Base-by-base conservation (phyloP, 2,797 vertebrate species). In the Lerista edwardsae region DNA sequence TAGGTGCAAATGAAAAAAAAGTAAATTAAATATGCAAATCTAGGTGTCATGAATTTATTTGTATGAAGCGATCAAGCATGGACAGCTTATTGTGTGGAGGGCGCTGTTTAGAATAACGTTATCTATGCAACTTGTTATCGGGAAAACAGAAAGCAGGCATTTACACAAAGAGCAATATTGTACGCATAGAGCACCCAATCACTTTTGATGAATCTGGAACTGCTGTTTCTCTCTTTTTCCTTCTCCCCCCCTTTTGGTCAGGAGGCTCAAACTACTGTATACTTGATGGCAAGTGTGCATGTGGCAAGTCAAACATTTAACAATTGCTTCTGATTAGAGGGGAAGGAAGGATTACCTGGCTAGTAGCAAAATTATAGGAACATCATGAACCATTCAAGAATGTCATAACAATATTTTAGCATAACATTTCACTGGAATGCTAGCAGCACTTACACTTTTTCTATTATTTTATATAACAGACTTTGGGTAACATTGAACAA, bases 401-500 rank as follows among this genome's bases (percentile, higher is more conserved):
- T 84, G 75, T 59, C 2, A 73, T 39, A 89, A 81, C n/a, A 75
- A 83, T 69, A 82, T 21, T 83, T 91, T 87, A 87, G 8, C 3
- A n/a, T 78, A 90, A 86, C 39, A 78, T 92, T 80, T 90, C 59
- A 73, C 84, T 77, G 86, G 73, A 90, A 91, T 75, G 88, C 39
- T 0, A 92, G 80, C 9, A 86, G 51, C 89, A 86, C 79, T 87
- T 76, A 92, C 59, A 81, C 82, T 59, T 90, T 76, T 72, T 84
- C 69, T 92, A 82, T 80, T 86, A 90, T 29, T 44, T 5, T 7
- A 80, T 72, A 41, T 8, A 90, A 80, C 27, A 92, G 77, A 85
- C 68, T 91, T 85, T 91, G 57, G 76, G 86, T 76, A 82, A 93
- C 86, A 84, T 72, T 39, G 84, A 90, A 86, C 86, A 87, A 89